phyloP scores from a whole-genome alignment of 2,797 vertebrate species.

The Sebastes oblongus region DNA sequence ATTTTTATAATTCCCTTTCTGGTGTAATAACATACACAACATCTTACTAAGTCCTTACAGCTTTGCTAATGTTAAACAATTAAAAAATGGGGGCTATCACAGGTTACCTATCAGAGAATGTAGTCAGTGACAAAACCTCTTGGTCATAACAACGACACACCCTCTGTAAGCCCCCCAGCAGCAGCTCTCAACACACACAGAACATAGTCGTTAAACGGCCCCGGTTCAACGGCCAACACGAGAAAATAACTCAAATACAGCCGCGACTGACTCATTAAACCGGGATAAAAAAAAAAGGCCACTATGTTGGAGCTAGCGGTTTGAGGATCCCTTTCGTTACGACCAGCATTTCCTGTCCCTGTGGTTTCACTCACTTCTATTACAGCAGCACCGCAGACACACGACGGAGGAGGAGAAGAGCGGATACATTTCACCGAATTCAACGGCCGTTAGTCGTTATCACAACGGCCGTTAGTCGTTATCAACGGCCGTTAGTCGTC shows the following conservation, averaged over 20 bases:
- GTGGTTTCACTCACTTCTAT: constrained; percentile 67
- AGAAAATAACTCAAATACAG: not conserved
- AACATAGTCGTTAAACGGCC: constrained; percentile 7
- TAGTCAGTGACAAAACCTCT: constrained; percentile 66
- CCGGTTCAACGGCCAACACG: not conserved
- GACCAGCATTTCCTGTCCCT: constrained; percentile 76
- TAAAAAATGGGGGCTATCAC: no score
- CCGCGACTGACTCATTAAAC: not conserved
- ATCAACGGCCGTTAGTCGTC: not conserved
- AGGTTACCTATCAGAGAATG: not conserved
- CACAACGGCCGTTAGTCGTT: not conserved
- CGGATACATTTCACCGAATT: not conserved
- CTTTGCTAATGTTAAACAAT: no score
- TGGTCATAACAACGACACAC: constrained; percentile 78
- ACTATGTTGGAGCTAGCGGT: constrained; percentile 47
- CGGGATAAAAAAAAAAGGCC: constrained; percentile 11
- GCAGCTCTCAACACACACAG: constrained; percentile 29
- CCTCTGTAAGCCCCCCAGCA: constrained; percentile 63
- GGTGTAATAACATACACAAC: no score
- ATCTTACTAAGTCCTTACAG: no score
- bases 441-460: not conserved
- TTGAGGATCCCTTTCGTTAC: constrained; percentile 44
- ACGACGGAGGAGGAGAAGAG: constrained; percentile 42
- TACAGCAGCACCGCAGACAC: constrained; percentile 60
- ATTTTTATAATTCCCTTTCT: no score